Evolutionary conservation across 2,797 vertebrate species (phyloP), one percentile per base, ranked within the genome.

Genomic region (Melanotaenia pygmaea): DNA sequence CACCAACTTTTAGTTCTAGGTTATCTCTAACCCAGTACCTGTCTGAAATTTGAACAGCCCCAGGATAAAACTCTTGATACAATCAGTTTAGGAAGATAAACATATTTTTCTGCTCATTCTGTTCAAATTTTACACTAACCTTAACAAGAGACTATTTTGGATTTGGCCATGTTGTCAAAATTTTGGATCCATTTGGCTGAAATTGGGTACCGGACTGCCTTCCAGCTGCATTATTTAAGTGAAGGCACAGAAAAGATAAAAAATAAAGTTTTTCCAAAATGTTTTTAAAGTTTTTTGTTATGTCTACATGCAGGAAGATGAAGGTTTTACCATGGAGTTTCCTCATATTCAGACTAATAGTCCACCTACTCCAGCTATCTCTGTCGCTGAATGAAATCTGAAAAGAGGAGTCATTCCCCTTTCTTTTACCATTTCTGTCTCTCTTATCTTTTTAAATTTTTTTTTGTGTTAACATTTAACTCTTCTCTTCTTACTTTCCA

Each of bases 401-500:
- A 80, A 5, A 30, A 26, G 14, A 63, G 22, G 32, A 71, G 53
- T 56, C 50, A 67, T 26, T 7, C 62, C 3, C 51, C 58, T 53
- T 28, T 64, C 38, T 62, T 59, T 5, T 70, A 14, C 40, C 53
- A 20, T 37, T 64, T 74, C 35, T 82, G 13, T 38, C 24, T 67
- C 20, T 69, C 32, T 51, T 51, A 75, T 62, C 64, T 70, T 54
- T 74, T 50, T 65, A 12, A 12, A 12, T 9, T 62, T 24, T 60
- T 20, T n/a, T 35, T 53, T 59, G 18, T n/a, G 6, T 77, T 73
- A 81, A 83, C 59, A 32, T 74, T 72, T 47, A 24, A 28, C 53
- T 75, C 51, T 79, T 66, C 71, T 84, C 45, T 47, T 85, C 64
- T 80, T 80, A 70, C 73, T 84, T 76, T 72, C 72, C 72, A 69